phyloP scores from a whole-genome alignment of 1,140 invertebrate genomes.

The Halyomorpha halys region DNA sequence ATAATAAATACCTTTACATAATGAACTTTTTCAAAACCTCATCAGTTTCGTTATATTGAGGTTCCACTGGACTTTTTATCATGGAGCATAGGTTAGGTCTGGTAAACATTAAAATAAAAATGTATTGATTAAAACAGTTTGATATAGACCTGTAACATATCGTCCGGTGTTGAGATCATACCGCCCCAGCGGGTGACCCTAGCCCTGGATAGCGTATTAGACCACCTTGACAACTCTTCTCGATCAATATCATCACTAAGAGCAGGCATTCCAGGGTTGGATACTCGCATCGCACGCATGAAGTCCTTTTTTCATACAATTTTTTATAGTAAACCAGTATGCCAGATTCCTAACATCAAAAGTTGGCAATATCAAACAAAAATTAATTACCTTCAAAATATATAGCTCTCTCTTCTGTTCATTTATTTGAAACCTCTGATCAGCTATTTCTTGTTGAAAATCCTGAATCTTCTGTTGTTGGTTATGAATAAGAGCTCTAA shows the following conservation, averaged over 20 bases:
- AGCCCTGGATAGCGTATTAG: conserved; percentile 68
- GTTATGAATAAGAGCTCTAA: conserved; percentile 70
- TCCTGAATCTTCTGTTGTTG: conserved; percentile 77
- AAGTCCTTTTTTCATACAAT: conserved; percentile 52
- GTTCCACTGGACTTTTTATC: no score
- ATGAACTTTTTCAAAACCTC: no score
- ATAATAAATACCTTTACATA: no score
- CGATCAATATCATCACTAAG: conserved; percentile 86
- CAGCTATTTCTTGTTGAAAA: conserved; percentile 72
- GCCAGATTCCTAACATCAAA: no score
- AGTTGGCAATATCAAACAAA: neutral
- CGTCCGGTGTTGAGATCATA: conserved; percentile 94
- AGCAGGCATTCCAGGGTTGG: conserved; percentile 83
- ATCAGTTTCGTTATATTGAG: no score
- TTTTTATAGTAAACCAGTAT: no score
- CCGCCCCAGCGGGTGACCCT: conserved; percentile 91
- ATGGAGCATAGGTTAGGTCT: no score
- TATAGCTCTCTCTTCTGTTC: conserved; percentile 82
- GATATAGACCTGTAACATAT: conserved; percentile 65
- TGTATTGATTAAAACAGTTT: no score
- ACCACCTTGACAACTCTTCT: conserved; percentile 88
- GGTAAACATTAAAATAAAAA: no score
- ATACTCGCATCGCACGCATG: conserved; percentile 78
- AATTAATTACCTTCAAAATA: conserved; percentile 56
- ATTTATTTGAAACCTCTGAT: conserved; percentile 75